phyloP scores from a whole-genome alignment of 2,113 vertebrate species.

The Anoura caudifer region DNA sequence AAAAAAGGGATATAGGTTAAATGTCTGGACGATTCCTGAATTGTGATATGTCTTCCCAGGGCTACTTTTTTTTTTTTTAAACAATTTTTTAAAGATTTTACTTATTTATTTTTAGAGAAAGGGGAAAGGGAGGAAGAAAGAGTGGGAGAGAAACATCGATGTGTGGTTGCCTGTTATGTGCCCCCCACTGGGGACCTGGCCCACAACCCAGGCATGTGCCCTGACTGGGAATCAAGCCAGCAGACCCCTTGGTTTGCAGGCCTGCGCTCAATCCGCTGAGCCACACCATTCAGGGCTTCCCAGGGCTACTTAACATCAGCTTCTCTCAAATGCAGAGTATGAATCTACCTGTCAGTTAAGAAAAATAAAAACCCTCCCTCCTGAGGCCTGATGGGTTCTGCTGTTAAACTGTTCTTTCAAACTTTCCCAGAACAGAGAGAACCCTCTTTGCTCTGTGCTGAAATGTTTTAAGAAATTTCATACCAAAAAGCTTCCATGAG shows the following conservation, averaged over 20 bases:
- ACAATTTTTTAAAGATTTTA: too few relatives aligned
- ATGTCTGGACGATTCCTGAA: not conserved
- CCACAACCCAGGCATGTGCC: too few relatives aligned
- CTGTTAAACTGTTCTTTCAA: not conserved
- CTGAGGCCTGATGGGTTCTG: not conserved
- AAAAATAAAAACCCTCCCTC: not conserved
- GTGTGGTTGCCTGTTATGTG: too few relatives aligned
- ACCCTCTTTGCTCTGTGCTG: not conserved
- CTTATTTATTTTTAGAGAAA: too few relatives aligned
- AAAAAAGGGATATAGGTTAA: not conserved
- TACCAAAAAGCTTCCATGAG: not conserved
- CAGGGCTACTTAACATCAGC: not conserved
- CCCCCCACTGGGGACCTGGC: too few relatives aligned
- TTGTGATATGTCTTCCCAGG: not conserved
- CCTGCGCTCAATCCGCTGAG: too few relatives aligned
- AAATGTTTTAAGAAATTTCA: not conserved
- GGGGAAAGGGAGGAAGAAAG: too few relatives aligned
- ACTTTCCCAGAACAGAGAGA: not conserved
- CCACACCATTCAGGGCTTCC: too few relatives aligned
- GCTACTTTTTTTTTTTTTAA: not conserved
- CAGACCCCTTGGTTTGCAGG: too few relatives aligned
- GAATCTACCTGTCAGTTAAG: not conserved
- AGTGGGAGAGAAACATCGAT: too few relatives aligned
- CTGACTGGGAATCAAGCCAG: too few relatives aligned
- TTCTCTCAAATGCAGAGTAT: not conserved